Evolutionary conservation across 2,888 invertebrate species (phyloP), one percentile per base, ranked within the genome.

Genomic region (Chirona hameri): DNA sequence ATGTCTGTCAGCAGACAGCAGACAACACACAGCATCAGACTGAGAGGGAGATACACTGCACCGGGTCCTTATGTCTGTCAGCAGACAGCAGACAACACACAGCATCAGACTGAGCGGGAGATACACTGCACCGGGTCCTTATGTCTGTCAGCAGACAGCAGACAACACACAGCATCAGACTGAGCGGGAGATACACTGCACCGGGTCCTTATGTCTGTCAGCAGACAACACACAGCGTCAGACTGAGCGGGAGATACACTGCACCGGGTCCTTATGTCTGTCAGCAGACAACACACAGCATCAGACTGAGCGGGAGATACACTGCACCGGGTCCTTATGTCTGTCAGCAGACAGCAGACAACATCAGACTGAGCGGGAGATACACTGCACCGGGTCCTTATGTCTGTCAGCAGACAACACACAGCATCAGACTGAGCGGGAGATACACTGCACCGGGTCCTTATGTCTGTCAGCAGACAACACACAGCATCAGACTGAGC

Each of bases 191-290:
- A 99, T 90, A 87, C 97, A 96, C 88, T 99, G 98, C 81, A 99
- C 93, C 0, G 97, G 93, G 90, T 99, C 99, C 88, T 94, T 93
- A 87, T 99, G 99, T 0, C 98, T 99, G 88, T 83, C 52, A 18
- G 52, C 52, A 52, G 39, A 39, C 39, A 39, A 39, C 39, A 39
- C 39, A 39, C 85, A 99, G 90, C 87, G 96, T 94, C 87, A 94
- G 94, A 0, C 96, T 94, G 0, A 95, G 91, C 3, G 99, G 99
- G 95, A 91, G 87, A 99, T 90, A 87, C 97, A 96, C 88, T 99
- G 98, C 81, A 99, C 93, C 0, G 97, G 93, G 90, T 99, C 99
- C 88, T 94, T 93, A 87, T 99, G 99, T 0, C 98, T 99, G 88
- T 83, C 82, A n/a, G n/a, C 21, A 39, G 39, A 39, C 39, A 39